These are phyloP conservation scores for Phortica magna DNA, from an alignment of 2,888 invertebrate genomes.

Conservation along the genomic window DNA sequence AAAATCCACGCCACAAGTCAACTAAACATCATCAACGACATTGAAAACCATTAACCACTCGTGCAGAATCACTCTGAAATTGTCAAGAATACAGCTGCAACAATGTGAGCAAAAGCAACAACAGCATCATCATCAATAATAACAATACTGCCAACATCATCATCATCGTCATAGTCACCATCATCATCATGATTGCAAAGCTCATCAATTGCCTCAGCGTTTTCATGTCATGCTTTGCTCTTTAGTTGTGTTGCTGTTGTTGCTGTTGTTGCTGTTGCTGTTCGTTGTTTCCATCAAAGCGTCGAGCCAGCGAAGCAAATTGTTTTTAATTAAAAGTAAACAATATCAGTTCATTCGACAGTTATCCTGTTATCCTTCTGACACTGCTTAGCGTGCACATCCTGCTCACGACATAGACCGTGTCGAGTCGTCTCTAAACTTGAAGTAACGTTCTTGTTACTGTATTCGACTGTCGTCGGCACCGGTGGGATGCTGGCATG, in stretches of 20 bases:
- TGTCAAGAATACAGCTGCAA: not conserved
- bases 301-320: slow-evolving; percentile 65
- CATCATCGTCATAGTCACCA: slow-evolving; percentile 4
- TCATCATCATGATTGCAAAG: slow-evolving; percentile 25
- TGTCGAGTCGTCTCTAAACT: slow-evolving; percentile 31
- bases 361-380: slow-evolving; percentile 67
- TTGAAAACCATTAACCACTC: not conserved
- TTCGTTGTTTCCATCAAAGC: slow-evolving; percentile 22
- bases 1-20: too few species aligned
- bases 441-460: not conserved
- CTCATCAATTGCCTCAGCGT: slow-evolving; percentile 48
- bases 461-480: not conserved
- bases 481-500: not conserved
- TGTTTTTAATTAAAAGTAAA: slow-evolving; percentile 71
- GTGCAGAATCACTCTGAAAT: not conserved
- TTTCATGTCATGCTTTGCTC: not conserved
- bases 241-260: not conserved
- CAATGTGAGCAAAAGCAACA: not conserved
- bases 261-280: not conserved
- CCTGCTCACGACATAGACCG: not conserved
- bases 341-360: slow-evolving; percentile 72
- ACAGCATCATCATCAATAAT: not conserved
- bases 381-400: slow-evolving; percentile 27
- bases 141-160: not conserved
- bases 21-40: not conserved